Conservation (phyloP, 2,888 invertebrate species). For the Empis stercorea region DNA sequence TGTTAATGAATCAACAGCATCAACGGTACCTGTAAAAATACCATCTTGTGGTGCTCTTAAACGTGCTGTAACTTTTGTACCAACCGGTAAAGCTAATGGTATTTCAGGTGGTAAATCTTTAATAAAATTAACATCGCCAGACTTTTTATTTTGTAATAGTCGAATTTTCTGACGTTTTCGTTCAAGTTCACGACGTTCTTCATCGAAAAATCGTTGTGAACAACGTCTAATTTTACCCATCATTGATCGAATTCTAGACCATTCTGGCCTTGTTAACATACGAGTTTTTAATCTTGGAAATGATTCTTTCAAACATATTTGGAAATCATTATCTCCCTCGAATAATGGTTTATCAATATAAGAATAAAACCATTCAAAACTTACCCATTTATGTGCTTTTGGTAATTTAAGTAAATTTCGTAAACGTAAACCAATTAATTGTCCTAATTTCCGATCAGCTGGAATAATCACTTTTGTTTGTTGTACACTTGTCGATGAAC, state of each 20-base stretch:
- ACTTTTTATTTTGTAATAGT: constrained; percentile 82
- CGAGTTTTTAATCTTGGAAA: constrained; percentile 84
- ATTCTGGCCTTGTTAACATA: constrained; percentile 76
- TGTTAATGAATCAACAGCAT: constrained; percentile 89
- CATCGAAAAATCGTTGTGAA: constrained; percentile 88
- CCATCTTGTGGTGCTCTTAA: constrained; percentile 90
- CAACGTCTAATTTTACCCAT: constrained; percentile 96
- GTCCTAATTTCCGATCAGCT: constrained; percentile 75
- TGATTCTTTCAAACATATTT: constrained; percentile 81
- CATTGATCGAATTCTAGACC: constrained; percentile 88
- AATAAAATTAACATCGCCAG: constrained; percentile 58
- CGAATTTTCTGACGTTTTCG: constrained; percentile 84
- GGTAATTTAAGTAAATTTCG: constrained; percentile 91
- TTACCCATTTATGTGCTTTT: constrained; percentile 98
- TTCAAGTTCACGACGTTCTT: constrained; percentile 84
- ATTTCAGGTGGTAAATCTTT: constrained; percentile 91
- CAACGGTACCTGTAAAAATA: constrained; percentile 83
- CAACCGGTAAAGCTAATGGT: constrained; percentile 86
- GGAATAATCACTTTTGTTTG: constrained; percentile 27
- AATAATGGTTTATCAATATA: constrained; percentile 93
- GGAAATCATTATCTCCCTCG: constrained; percentile 92
- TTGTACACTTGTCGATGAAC: not conserved
- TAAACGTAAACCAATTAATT: constrained; percentile 76
- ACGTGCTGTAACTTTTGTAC: constrained; percentile 85
- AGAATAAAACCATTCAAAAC: constrained; percentile 99